Percentiles rank a stretch among this genome's conserved stretches.
Evolutionary conservation across 2,888 invertebrate species (phyloP).

Genomic region (Archips crataeganus): DNA sequence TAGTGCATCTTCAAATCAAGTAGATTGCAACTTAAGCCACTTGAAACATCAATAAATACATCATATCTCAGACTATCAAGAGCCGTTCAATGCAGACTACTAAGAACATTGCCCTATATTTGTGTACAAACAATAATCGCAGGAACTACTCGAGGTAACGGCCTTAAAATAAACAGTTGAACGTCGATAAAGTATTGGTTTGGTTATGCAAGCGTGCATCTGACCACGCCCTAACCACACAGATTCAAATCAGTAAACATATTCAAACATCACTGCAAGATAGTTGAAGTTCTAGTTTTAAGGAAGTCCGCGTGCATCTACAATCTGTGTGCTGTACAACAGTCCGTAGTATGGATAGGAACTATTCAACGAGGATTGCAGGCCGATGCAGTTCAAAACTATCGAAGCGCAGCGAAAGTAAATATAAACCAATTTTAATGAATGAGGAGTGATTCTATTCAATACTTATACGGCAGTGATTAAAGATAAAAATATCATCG

Average conservation of each 20-base stretch:
- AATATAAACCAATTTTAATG: constrained; percentile 31
- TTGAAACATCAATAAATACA: constrained; percentile 32
- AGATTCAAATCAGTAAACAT: constrained; percentile 21
- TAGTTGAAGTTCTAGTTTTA: background rate
- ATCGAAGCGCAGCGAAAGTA: constrained; percentile 32
- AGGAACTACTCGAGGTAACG: constrained; percentile 45
- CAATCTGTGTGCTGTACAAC: constrained; percentile 18
- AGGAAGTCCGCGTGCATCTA: background rate
- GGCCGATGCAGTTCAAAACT: constrained; percentile 19
- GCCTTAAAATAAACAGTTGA: constrained; percentile 49
- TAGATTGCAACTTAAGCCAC: constrained; percentile 26
- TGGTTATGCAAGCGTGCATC: constrained; percentile 35
- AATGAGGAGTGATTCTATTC: constrained; percentile 13
- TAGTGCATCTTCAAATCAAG: constrained; percentile 4
- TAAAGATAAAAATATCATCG: background rate
- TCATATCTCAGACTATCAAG: constrained; percentile 26
- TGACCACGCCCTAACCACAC: constrained; percentile 10
- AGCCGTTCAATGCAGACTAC: constrained; percentile 24
- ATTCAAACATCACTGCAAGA: background rate
- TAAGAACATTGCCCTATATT: constrained; percentile 30
- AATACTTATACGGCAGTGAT: constrained; percentile 19
- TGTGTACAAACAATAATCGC: constrained; percentile 50
- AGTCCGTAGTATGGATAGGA: constrained; percentile 13
- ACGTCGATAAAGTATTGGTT: constrained; percentile 41
- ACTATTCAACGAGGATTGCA: constrained; percentile 13